A percentile compares a stretch with the other conserved stretches of the same genome.
Evolutionary conservation across 2,797 vertebrate genomes (phyloP).

Genomic region (Novumbra hubbsi): DNA sequence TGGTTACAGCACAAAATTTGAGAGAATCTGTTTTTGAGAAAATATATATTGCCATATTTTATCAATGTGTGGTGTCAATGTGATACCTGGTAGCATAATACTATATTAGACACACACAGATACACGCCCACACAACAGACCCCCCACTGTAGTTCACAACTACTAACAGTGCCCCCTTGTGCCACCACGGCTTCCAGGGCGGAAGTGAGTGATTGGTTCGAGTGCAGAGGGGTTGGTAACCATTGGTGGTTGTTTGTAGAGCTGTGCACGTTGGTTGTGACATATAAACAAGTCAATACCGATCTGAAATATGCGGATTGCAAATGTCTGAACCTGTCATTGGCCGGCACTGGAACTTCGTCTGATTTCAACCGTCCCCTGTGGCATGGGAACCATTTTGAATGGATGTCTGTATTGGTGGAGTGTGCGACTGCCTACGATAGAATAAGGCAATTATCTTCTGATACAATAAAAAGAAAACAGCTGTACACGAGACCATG

Average conservation of each 20-base stretch:
- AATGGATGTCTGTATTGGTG: background rate
- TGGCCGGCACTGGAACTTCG: background rate
- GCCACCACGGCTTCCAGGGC: conserved; percentile 39
- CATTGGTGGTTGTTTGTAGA: background rate
- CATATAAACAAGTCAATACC: background rate
- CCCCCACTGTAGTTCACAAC: conserved; percentile 23
- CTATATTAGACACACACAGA: background rate
- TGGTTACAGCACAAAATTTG: background rate
- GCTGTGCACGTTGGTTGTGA: background rate
- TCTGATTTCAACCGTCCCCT: background rate
- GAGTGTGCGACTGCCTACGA: background rate
- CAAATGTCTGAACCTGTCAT: background rate
- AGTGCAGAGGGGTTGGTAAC: background rate
- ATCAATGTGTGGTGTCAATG: background rate
- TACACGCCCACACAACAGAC: background rate
- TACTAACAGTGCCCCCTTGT: conserved; percentile 67
- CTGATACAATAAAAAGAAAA: background rate
- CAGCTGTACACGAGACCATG: background rate
- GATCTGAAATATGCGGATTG: background rate
- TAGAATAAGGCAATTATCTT: background rate
- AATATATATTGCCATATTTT: background rate
- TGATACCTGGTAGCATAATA: background rate
- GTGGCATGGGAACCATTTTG: background rate
- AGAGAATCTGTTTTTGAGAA: background rate
- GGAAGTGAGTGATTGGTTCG: conserved; percentile 53